These are phyloP conservation scores for Meiosimyza decipiens DNA, from an alignment of 2,888 invertebrate species.

Conservation along the genomic window DNA sequence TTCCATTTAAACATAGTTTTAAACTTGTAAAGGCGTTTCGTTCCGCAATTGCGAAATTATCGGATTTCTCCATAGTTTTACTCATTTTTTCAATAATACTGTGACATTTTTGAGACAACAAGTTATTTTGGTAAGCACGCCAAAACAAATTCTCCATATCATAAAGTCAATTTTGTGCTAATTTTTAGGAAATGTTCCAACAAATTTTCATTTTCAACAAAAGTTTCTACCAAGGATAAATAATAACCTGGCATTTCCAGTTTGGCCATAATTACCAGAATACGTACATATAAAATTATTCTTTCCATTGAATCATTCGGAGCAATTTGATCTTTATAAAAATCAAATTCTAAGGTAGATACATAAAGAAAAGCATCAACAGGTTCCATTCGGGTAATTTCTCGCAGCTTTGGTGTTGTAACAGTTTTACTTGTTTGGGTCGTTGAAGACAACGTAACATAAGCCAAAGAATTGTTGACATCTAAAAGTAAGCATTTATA, in stretches of 20 bases:
- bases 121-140: slow-evolving; percentile 46
- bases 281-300: slow-evolving; percentile 49
- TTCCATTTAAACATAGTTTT: background rate
- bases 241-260: slow-evolving; percentile 58
- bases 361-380: slow-evolving; percentile 57
- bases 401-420: slow-evolving; percentile 42
- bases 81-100: slow-evolving; percentile 47
- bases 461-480: slow-evolving; percentile 36
- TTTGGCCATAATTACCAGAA: slow-evolving; percentile 50
- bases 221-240: slow-evolving; percentile 47
- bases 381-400: slow-evolving; percentile 45
- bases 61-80: slow-evolving; percentile 42
- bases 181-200: slow-evolving; percentile 49
- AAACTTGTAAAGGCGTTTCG: slow-evolving; percentile 13
- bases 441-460: slow-evolving; percentile 20
- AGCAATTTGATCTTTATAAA: slow-evolving; percentile 50
- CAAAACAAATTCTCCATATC: slow-evolving; percentile 50
- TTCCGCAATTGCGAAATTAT: slow-evolving; percentile 33
- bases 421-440: slow-evolving; percentile 29
- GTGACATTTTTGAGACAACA: slow-evolving; percentile 38
- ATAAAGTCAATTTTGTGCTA: slow-evolving; percentile 47
- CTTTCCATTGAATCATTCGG: slow-evolving; percentile 52
- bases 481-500: background rate
- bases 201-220: slow-evolving; percentile 50
- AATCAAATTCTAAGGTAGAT: slow-evolving; percentile 45